These are phyloP conservation scores for Sebastolobus altivelis DNA, from an alignment of 2,797 vertebrate species.

Conservation along the genomic window DNA sequence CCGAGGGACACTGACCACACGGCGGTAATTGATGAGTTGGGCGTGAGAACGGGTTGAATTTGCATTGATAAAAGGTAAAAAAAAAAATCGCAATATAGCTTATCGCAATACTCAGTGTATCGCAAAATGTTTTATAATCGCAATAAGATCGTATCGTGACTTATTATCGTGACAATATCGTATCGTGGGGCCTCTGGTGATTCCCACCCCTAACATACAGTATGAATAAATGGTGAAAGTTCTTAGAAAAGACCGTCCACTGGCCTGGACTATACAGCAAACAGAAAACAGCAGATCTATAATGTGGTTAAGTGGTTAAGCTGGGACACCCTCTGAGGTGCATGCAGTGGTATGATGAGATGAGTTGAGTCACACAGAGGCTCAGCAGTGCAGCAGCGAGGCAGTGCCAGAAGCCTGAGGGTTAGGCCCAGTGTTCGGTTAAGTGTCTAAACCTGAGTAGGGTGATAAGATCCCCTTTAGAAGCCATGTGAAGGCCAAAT, in stretches of 20 bases:
- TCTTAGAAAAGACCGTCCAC: constrained; percentile 13
- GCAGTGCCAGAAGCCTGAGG: constrained; percentile 46
- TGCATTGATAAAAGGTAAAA: too few species aligned
- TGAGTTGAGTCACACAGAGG: constrained; percentile 51
- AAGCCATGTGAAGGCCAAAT: constrained; percentile 80
- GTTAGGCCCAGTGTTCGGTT: constrained; percentile 70
- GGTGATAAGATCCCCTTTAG: constrained; percentile 82
- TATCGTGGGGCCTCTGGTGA: too few species aligned
- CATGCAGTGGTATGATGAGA: constrained; percentile 29
- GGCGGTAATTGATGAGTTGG: too few species aligned
- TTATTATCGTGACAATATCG: too few species aligned
- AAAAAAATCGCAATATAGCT: too few species aligned
- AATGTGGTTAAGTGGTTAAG: constrained; percentile 16
- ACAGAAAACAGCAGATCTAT: constrained; percentile 25
- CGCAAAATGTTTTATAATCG: too few species aligned
- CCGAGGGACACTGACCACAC: too few species aligned
- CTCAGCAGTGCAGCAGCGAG: constrained; percentile 39
- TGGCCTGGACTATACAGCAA: neutral
- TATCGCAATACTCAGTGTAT: too few species aligned
- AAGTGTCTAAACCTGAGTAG: constrained; percentile 80
- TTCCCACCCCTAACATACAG: neutral
- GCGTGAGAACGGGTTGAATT: too few species aligned
- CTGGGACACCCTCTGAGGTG: constrained; percentile 30
- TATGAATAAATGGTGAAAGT: constrained; percentile 29
- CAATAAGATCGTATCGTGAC: too few species aligned